Evolutionary conservation across 2,888 invertebrate genomes (phyloP).

Genomic region (Callinectes sapidus): DNA sequence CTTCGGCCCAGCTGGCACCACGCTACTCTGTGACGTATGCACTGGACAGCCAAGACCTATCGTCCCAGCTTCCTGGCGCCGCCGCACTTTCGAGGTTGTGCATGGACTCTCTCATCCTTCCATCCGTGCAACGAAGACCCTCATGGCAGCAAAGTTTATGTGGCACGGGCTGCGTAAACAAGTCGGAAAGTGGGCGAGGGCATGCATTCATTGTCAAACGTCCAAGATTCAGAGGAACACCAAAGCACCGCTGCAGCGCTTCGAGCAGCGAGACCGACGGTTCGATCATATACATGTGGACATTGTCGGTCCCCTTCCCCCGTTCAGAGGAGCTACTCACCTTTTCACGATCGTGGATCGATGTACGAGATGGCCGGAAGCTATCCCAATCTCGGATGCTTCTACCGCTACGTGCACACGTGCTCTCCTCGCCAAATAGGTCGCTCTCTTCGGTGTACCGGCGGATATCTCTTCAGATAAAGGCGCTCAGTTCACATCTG

Average conservation of each 20-base stretch:
- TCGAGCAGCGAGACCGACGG: constrained; percentile 73
- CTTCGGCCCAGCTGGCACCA: background rate
- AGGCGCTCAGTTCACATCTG: no score
- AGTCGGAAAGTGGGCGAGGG: background rate
- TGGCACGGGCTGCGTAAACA: constrained; percentile 4
- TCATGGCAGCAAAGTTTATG: no score
- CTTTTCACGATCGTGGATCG: no score
- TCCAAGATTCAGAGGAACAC: background rate
- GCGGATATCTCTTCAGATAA: constrained; percentile 22
- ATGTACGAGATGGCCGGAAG: constrained; percentile 72
- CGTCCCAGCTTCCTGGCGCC: constrained; percentile 15
- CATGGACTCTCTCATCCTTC: background rate
- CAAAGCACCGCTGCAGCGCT: constrained; percentile 56
- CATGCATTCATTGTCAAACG: background rate
- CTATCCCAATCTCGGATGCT: background rate
- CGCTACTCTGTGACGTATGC: background rate
- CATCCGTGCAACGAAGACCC: no score
- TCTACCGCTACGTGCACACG: background rate
- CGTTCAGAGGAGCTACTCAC: constrained; percentile 72
- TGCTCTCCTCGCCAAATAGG: constrained; percentile 74
- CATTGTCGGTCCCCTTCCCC: constrained; percentile 76
- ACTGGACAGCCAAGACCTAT: no score
- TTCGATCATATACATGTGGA: constrained; percentile 77
- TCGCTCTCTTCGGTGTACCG: constrained; percentile 75
- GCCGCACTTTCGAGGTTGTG: background rate